Conservation (phyloP, 1,140 invertebrate species). For the Panulirus ornatus region DNA sequence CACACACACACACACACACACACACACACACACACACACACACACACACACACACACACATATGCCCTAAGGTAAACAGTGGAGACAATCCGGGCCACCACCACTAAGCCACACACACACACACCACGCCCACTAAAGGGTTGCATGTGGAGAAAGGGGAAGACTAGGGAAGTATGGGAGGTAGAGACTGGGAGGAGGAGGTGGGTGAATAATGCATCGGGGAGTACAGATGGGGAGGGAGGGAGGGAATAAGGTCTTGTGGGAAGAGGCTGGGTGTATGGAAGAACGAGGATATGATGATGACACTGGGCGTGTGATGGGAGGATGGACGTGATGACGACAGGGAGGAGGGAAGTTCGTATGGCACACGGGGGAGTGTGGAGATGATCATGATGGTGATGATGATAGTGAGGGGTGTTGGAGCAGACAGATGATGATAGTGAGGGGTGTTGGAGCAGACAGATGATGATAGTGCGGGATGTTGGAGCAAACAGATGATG, state of each 20-base stretch:
- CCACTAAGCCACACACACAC: conserved; percentile 19
- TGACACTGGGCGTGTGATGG: not conserved
- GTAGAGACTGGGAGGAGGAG: not conserved
- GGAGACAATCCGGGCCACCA: conserved; percentile 7
- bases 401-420: not conserved
- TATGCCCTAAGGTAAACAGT: not conserved
- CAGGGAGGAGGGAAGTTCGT: not conserved
- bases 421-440: not conserved
- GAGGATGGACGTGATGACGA: not conserved
- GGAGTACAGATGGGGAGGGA: not conserved
- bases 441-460: not conserved
- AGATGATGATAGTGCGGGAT: not conserved
- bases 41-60: not conserved
- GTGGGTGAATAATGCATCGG: not conserved
- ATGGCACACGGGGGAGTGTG: not conserved
- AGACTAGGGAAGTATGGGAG: not conserved
- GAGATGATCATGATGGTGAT: not conserved
- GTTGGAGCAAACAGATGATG: not conserved
- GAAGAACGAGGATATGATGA: too few species aligned
- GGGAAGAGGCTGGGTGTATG: not conserved
- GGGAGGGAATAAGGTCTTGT: not conserved
- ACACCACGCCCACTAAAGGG: not conserved
- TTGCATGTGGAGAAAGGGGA: not conserved
- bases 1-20: conserved; percentile 37
- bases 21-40: conserved; percentile 16